Evolutionary conservation across 2,888 invertebrate genomes (phyloP), one percentile per base, ranked within the genome.

Genomic region (Drosophila stalkeri): DNA sequence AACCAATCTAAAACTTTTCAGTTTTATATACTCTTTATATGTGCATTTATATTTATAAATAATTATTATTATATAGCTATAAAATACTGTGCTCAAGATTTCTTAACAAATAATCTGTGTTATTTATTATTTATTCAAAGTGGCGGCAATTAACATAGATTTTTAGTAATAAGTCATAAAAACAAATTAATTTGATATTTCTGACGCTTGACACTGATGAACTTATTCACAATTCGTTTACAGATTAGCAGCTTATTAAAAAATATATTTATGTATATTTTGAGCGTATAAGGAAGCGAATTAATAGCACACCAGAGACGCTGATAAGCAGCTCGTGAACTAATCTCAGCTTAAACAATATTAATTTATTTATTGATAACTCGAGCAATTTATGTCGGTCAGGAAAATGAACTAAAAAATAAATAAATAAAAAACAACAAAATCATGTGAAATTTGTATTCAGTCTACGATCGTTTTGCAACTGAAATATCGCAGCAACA

Each of bases 301-400:
- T 20, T 16, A n/a, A 37, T 37, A 23, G 46, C 23, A 3, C 14
- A 23, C 14, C 8, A 14, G 46, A 43, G 70, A 43, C 16, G 27
- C 51, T 64, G 64, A 64, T 64, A 64, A 64, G 63, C 63, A 7
- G 18, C 39, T 27, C 14, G 27, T 27, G 61, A 37, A 60, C 51
- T 63, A 65, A 80, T 65, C 77, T 63, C 47, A n/a, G 61, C 63
- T 70, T 49, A 9, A 27, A 31, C 41, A 33, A 11, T 16, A 41
- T 27, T 33, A 7, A 18, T 18, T 51, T 27, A 63, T 75, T 61
- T 70, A 27, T 39, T 54, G 71, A 77, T 80, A 47, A 77, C 56
- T n/a, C 47, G 44, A 72, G 65, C 55, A 77, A 71, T 66, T 71
- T 54, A 77, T 49, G 65, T 51, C 60, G 63, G 66, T 68, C 68